Percentiles rank a stretch among this genome's conserved stretches.
phyloP scores from a whole-genome alignment of 2,113 vertebrate genomes.

The Tyrannus savana region DNA sequence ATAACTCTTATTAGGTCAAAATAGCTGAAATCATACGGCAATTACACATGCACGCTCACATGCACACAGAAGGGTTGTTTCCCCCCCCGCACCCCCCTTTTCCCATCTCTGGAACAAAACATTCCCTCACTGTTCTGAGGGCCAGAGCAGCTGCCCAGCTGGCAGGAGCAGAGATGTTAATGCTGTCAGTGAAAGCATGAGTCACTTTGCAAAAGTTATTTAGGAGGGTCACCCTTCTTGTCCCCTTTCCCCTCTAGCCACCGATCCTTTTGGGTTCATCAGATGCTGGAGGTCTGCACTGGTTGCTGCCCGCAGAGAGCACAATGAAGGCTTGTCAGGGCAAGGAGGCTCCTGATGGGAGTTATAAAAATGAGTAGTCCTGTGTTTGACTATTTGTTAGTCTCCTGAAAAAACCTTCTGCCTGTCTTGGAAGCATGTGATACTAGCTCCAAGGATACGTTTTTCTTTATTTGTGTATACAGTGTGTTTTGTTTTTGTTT shows the following conservation, averaged over 20 bases:
- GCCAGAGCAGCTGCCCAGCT: constrained; percentile 75
- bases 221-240: not conserved
- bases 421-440: not conserved
- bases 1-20: constrained; percentile 58
- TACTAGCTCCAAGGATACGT: not conserved
- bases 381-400: not conserved
- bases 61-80: constrained; percentile 28
- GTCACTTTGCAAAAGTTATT: constrained; percentile 65
- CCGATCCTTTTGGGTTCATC: not conserved
- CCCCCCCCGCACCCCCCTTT: not conserved
- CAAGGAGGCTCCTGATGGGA: not conserved
- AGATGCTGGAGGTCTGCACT: constrained; percentile 1
- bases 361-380: not conserved
- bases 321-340: constrained; percentile 50
- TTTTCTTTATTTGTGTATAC: not conserved
- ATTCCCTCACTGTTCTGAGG: constrained; percentile 67
- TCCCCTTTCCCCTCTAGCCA: constrained; percentile 10
- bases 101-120: constrained; percentile 71
- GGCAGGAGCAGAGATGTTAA: constrained; percentile 66
- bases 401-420: not conserved
- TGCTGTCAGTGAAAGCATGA: constrained; percentile 70
- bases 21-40: constrained; percentile 72
- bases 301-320: not conserved
- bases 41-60: constrained; percentile 50
- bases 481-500: not conserved